A percentile compares a stretch with the other conserved stretches of the same genome.
These are phyloP conservation scores for Epicampocera succincta DNA, from an alignment of 2,888 invertebrate species.

Conservation along the genomic window DNA sequence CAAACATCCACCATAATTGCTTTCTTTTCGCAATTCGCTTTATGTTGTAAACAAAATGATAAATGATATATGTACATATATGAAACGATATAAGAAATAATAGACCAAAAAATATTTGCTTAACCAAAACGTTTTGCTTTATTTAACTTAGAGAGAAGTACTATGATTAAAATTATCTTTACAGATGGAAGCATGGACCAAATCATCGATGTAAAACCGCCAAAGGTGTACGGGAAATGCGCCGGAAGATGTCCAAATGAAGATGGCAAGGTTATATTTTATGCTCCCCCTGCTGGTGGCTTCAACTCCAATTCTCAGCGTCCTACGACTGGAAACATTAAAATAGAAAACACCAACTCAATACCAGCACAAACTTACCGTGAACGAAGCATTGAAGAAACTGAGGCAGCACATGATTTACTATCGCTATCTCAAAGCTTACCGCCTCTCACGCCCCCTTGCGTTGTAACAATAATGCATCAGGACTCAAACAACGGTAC, in stretches of 20 bases:
- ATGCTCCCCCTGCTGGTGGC: constrained; percentile 80
- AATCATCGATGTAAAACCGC: constrained; percentile 32
- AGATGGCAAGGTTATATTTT: constrained; percentile 81
- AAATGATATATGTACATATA: too few species aligned
- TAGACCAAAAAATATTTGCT: too few species aligned
- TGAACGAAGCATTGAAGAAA: constrained; percentile 90
- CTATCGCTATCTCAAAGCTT: constrained; percentile 89
- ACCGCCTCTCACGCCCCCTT: constrained; percentile 88
- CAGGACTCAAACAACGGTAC: constrained; percentile 71
- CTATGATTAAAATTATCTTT: not conserved
- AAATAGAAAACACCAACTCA: constrained; percentile 55
- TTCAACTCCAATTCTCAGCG: constrained; percentile 61
- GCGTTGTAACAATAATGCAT: constrained; percentile 86
- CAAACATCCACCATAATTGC: too few species aligned
- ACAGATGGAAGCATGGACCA: constrained; percentile 71
- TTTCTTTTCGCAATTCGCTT: too few species aligned
- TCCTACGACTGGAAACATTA: constrained; percentile 19
- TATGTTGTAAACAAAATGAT: too few species aligned
- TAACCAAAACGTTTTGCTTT: too few species aligned
- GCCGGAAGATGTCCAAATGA: constrained; percentile 70
- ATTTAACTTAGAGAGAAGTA: too few species aligned
- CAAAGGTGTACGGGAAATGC: constrained; percentile 41
- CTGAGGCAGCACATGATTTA: constrained; percentile 93
- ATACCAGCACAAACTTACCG: constrained; percentile 74
- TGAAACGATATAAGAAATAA: too few species aligned